These are phyloP conservation scores for Torymus auratus DNA, from an alignment of 2,888 invertebrate species.

Conservation along the genomic window DNA sequence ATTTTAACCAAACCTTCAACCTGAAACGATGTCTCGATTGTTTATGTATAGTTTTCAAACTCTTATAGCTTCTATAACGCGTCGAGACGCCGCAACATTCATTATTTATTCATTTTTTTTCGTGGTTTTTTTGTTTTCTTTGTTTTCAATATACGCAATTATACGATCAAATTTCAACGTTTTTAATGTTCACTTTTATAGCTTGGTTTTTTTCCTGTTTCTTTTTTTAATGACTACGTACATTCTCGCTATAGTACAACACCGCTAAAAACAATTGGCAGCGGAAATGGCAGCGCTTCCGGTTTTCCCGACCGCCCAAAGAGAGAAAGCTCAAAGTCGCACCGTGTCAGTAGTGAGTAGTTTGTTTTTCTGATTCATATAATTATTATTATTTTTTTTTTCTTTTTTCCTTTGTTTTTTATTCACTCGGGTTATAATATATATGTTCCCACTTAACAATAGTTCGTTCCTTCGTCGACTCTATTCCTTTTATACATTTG, in stretches of 20 bases:
- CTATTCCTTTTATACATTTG: constrained; percentile 31
- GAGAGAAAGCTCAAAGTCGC: constrained; percentile 46
- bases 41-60: constrained; percentile 25
- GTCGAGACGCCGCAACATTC: constrained; percentile 44
- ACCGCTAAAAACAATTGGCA: constrained; percentile 59
- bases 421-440: neutral
- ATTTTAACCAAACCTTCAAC: constrained; percentile 48
- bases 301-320: constrained; percentile 58
- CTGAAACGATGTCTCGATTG: constrained; percentile 51
- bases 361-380: constrained; percentile 21
- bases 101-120: constrained; percentile 16
- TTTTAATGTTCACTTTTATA: constrained; percentile 30
- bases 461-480: constrained; percentile 5
- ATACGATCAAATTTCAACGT: constrained; percentile 46
- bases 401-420: neutral
- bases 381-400: constrained; percentile 7
- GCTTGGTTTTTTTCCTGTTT: constrained; percentile 5
- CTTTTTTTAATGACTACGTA: constrained; percentile 53
- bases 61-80: constrained; percentile 27
- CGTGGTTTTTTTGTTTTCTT: constrained; percentile 17
- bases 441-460: constrained; percentile 28
- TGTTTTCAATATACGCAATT: constrained; percentile 40
- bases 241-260: constrained; percentile 58
- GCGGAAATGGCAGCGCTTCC: constrained; percentile 60
- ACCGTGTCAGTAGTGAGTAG: constrained; percentile 15